A percentile compares a stretch with the other conserved stretches of the same genome.
Evolutionary conservation across 2,113 vertebrate species (phyloP).

Genomic region (Dipodomys stephensi): DNA sequence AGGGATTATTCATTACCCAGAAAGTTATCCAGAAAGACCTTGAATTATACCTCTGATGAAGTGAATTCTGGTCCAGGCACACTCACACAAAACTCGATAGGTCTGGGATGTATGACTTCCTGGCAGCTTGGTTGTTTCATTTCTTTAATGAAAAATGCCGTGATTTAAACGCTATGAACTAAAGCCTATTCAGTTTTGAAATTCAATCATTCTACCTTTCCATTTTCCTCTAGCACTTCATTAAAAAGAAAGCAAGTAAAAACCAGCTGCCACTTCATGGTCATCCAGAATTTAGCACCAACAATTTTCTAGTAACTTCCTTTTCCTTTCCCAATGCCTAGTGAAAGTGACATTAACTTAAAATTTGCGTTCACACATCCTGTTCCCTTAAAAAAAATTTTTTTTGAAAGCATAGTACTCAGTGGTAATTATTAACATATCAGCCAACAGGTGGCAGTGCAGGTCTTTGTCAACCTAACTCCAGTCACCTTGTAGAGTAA

Average conservation of each 20-base stretch:
- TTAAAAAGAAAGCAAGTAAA: conserved; percentile 30
- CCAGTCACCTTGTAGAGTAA: accelerated
- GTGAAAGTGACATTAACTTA: background rate
- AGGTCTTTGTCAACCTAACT: background rate
- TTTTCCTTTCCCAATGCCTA: background rate
- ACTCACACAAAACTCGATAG: background rate
- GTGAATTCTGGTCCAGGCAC: background rate
- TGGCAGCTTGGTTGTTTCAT: background rate
- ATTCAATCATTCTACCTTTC: background rate
- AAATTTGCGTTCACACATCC: background rate
- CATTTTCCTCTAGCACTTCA: background rate
- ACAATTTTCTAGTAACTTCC: background rate
- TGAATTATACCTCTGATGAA: background rate
- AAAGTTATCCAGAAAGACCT: background rate
- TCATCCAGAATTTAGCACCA: background rate
- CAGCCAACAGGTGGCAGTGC: conserved; percentile 78
- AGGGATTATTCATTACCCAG: background rate
- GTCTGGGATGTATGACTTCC: background rate
- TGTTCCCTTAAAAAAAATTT: background rate
- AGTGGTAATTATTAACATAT: background rate
- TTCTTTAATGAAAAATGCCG: background rate
- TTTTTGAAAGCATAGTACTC: background rate
- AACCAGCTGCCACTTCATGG: background rate
- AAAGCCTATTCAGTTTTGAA: background rate
- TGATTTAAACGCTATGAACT: background rate